phyloP scores from a whole-genome alignment of 92 coral and sea anemone genomes.

The Epizoanthus ramosus region DNA sequence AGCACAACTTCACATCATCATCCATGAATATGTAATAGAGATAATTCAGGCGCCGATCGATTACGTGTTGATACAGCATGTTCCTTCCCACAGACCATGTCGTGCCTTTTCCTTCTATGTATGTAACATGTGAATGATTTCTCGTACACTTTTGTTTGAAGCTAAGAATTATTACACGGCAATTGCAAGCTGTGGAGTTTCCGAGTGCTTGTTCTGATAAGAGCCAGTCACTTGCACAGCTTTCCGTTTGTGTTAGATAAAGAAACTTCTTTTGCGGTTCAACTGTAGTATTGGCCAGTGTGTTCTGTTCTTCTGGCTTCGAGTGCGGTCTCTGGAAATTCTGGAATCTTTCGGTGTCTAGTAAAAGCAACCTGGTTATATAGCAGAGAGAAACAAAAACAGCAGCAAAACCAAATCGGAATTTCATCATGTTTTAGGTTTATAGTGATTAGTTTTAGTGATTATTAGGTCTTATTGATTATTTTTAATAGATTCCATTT shows the following conservation, averaged over 20 bases:
- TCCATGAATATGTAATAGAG: conserved; percentile 53
- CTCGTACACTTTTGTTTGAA: conserved; percentile 40
- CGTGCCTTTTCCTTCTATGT: conserved; percentile 37
- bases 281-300: neutral
- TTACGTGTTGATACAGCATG: conserved; percentile 28
- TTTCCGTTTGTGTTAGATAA: conserved; percentile 61
- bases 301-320: neutral
- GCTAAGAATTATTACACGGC: conserved; percentile 65
- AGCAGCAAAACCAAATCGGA: too few species aligned
- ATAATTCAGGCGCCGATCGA: conserved; percentile 24
- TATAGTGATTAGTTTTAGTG: too few species aligned
- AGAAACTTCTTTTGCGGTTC: conserved; percentile 23
- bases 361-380: too few species aligned
- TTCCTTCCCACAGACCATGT: conserved; percentile 55
- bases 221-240: conserved; percentile 46
- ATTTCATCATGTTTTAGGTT: too few species aligned
- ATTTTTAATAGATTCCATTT: too few species aligned
- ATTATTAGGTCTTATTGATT: too few species aligned
- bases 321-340: too few species aligned
- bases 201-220: conserved; percentile 39
- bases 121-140: conserved; percentile 32
- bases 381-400: too few species aligned
- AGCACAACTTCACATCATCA: conserved; percentile 27
- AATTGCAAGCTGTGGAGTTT: conserved; percentile 51
- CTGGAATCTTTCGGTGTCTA: too few species aligned